A percentile compares a stretch with the other conserved stretches of the same genome.
Evolutionary conservation across 2,888 invertebrate species (phyloP).

Genomic region (Drosophila helvetica): DNA sequence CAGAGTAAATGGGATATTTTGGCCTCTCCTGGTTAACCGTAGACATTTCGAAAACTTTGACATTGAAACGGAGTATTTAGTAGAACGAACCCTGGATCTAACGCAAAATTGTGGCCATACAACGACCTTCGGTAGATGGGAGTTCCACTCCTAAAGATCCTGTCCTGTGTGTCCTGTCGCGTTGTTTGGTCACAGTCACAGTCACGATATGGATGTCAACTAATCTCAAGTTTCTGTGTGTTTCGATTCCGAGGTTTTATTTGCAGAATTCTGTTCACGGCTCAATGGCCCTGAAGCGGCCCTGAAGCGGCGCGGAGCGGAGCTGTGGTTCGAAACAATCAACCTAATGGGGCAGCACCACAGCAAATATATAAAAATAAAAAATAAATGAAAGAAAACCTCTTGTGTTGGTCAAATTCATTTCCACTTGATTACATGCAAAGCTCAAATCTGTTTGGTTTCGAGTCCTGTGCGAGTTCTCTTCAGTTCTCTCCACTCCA

Average conservation of each 20-base stretch:
- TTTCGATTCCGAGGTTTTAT: slow-evolving; percentile 10
- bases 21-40: slow-evolving; percentile 75
- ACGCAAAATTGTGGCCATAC: slow-evolving; percentile 65
- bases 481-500: background rate
- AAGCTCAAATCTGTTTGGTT: slow-evolving; percentile 55
- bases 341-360: slow-evolving; percentile 57
- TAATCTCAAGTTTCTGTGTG: slow-evolving; percentile 40
- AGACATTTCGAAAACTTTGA: slow-evolving; percentile 38
- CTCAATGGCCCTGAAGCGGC: slow-evolving; percentile 63
- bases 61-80: slow-evolving; percentile 31
- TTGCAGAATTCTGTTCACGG: slow-evolving; percentile 53
- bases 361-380: slow-evolving; percentile 5
- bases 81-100: slow-evolving; percentile 17
- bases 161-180: slow-evolving; percentile 38
- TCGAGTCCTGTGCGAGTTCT: background rate
- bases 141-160: slow-evolving; percentile 9
- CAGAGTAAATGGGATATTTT: slow-evolving; percentile 74
- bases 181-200: slow-evolving; percentile 65
- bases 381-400: slow-evolving; percentile 38
- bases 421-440: slow-evolving; percentile 78
- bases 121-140: slow-evolving; percentile 53
- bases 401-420: slow-evolving; percentile 82
- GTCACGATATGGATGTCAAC: slow-evolving; percentile 31
- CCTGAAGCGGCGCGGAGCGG: slow-evolving; percentile 3
- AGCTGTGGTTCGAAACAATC: slow-evolving; percentile 31